Evolutionary conservation across 2,797 vertebrate species (phyloP).

Genomic region (Syndactyla subalaris): DNA sequence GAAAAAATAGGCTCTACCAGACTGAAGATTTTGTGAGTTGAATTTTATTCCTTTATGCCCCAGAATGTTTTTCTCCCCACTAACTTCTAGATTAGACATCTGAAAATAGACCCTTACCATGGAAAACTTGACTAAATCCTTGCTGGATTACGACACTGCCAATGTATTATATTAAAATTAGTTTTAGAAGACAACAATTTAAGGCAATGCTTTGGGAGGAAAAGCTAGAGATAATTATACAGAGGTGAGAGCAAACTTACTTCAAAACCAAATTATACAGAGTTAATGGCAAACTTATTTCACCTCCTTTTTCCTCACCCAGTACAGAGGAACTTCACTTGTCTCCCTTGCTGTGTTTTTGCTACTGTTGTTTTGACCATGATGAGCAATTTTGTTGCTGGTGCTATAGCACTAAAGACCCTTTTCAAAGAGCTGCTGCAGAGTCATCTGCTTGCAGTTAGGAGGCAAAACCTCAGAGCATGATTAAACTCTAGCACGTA

Average conservation of each 20-base stretch:
- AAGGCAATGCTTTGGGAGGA: not conserved
- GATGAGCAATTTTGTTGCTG: not conserved
- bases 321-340: not conserved
- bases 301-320: not conserved
- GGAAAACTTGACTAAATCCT: constrained; percentile 10
- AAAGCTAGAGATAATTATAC: not conserved
- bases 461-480: not conserved
- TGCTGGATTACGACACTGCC: not conserved
- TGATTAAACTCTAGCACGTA: not conserved
- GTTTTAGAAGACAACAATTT: not conserved
- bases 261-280: not conserved
- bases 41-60: not conserved
- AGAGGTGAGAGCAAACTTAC: not conserved
- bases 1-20: not conserved
- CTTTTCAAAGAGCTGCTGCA: not conserved
- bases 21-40: not conserved
- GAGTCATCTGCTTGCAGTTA: constrained; percentile 24
- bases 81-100: not conserved
- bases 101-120: not conserved
- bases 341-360: not conserved
- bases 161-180: not conserved
- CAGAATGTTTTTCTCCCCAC: not conserved
- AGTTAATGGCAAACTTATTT: not conserved
- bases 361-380: not conserved
- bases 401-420: not conserved